phyloP scores from a whole-genome alignment of 2,888 invertebrate species.

The Andricus curvator region DNA sequence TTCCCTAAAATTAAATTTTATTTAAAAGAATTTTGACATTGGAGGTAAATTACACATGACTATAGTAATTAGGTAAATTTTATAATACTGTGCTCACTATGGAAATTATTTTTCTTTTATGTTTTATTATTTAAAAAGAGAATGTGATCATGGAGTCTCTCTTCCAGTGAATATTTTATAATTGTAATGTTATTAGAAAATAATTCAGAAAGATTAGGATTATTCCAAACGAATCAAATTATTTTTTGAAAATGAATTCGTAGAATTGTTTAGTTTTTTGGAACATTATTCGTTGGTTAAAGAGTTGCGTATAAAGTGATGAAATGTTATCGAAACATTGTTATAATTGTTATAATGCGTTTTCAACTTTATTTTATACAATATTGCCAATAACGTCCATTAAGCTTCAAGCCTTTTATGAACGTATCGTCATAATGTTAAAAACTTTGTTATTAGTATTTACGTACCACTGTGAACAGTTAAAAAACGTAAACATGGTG shows the following conservation, averaged over 20 bases:
- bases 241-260: background rate
- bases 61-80: background rate
- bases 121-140: background rate
- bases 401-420: background rate
- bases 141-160: background rate
- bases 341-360: background rate
- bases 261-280: background rate
- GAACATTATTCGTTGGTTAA: background rate
- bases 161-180: background rate
- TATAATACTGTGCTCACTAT: background rate
- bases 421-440: background rate
- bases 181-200: background rate
- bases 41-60: background rate
- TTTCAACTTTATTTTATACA: background rate
- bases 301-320: background rate
- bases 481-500: background rate
- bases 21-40: background rate
- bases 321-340: background rate
- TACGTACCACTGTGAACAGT: background rate
- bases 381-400: background rate
- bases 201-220: background rate
- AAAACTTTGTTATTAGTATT: background rate
- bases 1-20: conserved; percentile 13
- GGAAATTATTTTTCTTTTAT: background rate
- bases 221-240: no score